These are phyloP conservation scores for Acleris sparsana DNA, from an alignment of 2,888 invertebrate species.

Conservation along the genomic window DNA sequence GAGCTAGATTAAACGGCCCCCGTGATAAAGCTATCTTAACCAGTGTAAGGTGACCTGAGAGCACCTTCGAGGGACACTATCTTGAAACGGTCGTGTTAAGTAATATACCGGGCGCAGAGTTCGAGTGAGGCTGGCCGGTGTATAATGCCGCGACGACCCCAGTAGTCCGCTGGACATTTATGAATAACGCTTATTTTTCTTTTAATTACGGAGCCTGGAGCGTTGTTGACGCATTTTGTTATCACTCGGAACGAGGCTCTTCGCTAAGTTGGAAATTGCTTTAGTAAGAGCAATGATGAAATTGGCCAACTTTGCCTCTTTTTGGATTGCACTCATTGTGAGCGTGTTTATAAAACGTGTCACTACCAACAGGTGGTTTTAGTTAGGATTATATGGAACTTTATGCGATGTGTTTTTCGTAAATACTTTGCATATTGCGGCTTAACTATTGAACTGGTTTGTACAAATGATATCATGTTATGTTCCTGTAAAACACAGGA, in stretches of 20 bases:
- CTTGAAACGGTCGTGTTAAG: constrained; percentile 39
- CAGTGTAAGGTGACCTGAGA: constrained; percentile 52
- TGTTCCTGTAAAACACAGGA: too few species aligned
- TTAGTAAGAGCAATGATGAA: constrained; percentile 4
- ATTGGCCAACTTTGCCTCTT: constrained; percentile 1
- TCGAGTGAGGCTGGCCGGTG: constrained; percentile 56
- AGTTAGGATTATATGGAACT: not conserved
- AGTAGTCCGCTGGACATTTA: constrained; percentile 76
- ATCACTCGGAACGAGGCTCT: constrained; percentile 41
- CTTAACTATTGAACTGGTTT: too few species aligned
- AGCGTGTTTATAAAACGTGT: constrained; percentile 6
- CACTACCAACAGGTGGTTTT: constrained; percentile 1
- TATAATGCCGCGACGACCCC: constrained; percentile 68
- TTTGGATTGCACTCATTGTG: constrained; percentile 6
- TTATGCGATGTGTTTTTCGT: too few species aligned
- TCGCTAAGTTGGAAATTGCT: constrained; percentile 19
- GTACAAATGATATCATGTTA: too few species aligned
- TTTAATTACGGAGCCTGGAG: constrained; percentile 73
- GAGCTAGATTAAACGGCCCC: constrained; percentile 79
- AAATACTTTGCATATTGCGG: too few species aligned
- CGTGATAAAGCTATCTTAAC: constrained; percentile 68
- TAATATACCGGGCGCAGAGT: constrained; percentile 44
- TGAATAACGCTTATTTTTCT: constrained; percentile 82
- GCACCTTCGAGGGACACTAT: constrained; percentile 37
- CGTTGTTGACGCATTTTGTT: constrained; percentile 60